Base-by-base conservation (phyloP, 2,797 vertebrate species). In the Pelodytes ibericus region DNA sequence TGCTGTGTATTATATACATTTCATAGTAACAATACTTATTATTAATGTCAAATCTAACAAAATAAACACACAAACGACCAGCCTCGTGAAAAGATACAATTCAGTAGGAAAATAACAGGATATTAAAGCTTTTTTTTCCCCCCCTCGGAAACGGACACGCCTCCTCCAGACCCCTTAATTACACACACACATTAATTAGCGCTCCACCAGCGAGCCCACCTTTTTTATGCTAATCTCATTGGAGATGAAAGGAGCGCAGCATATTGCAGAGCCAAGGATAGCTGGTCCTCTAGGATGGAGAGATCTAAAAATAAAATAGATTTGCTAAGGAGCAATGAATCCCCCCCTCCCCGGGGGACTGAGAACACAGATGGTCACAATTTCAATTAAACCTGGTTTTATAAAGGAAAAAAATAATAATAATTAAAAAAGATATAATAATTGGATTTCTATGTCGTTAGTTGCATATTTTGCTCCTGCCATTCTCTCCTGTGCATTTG, bases 151-250 rank as follows among this genome's bases (percentile, higher is more conserved):
- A 63, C 13, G 33, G 67, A 33, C 74, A 65, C 31, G 39, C 62
- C 61, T 27, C 39, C 22, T 49, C 69, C 57, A 60, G 62, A 72
- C 59, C 36, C 49, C 18, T 41, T 72, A 67, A 67, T 72, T 72
- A 67, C 41, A 56, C 62, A 61, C 47, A 61, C 44, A 24, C 41
- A 47, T 70, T 72, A 72, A 78, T 78, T 78, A 78, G 66, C 22
- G 30, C 51, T 20, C 47, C 20, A 36, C 29, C 62, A 60, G 53
- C 53, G 39, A 53, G 67, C 75, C 70, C n/a, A n/a, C n/a, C n/a
- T n/a, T 64, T 58, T 60, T 53, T 59, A 39, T 65, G 59, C 58
- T 57, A 16, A 47, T 33, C 58, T 65, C 36, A 20, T 65, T 30
- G 29, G 65, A 69, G 59, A 58, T 51, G 57, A 25, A 67, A 67